Conservation (phyloP, 2,888 invertebrate species). For the Acanthosepion lycidas region DNA sequence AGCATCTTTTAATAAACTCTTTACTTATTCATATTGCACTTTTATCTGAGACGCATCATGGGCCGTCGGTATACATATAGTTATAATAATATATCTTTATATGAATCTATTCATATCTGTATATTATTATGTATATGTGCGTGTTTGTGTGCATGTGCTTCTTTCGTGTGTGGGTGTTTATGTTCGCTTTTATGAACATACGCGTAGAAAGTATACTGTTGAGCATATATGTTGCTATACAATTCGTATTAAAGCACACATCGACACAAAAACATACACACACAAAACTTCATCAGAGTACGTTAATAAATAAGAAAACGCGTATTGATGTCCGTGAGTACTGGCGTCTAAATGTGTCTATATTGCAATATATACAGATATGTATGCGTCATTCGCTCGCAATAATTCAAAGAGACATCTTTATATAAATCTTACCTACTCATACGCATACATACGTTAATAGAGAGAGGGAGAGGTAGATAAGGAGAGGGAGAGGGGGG, state of each 20-base stretch:
- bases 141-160: neutral
- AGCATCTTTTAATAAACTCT: neutral
- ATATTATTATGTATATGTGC: neutral
- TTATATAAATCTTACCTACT: too few relatives aligned
- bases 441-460: too few relatives aligned
- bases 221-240: neutral
- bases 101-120: neutral
- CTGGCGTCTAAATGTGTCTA: too few relatives aligned
- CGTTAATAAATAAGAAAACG: neutral
- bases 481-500: too few relatives aligned
- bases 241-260: neutral
- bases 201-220: neutral
- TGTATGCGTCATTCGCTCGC: too few relatives aligned
- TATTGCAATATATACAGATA: too few relatives aligned
- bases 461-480: too few relatives aligned
- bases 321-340: neutral
- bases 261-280: neutral
- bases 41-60: neutral
- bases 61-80: neutral
- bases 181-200: neutral
- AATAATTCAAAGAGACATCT: too few relatives aligned
- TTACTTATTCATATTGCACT: neutral
- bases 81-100: neutral
- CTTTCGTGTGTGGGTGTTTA: neutral
- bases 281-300: neutral